Evolutionary conservation across 2,888 invertebrate genomes (phyloP).

Genomic region (Ellobium chinense): DNA sequence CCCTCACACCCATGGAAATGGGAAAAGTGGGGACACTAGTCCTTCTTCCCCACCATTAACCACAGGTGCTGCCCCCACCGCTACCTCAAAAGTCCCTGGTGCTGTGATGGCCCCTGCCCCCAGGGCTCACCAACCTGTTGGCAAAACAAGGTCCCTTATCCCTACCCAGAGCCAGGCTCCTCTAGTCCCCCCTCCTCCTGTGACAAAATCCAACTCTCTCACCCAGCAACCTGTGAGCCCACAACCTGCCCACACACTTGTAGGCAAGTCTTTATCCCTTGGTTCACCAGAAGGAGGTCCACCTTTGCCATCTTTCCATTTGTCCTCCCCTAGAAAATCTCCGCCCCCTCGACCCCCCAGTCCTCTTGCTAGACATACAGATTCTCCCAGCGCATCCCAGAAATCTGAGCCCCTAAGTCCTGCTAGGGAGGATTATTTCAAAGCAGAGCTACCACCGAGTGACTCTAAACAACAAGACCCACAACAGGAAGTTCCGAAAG

Average conservation of each 20-base stretch:
- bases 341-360: conserved; percentile 15
- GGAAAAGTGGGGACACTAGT: conserved; percentile 1
- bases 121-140: neutral
- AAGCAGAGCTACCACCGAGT: neutral
- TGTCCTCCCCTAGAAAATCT: neutral
- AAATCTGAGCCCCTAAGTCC: conserved; percentile 24
- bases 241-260: neutral
- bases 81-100: neutral
- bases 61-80: neutral
- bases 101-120: conserved; percentile 18
- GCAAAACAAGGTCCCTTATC: conserved; percentile 17
- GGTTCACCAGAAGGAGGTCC: neutral
- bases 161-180: neutral
- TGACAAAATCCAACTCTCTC: neutral
- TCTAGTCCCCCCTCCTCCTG: neutral
- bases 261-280: conserved; percentile 8
- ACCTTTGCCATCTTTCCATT: neutral
- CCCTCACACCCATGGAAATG: neutral
- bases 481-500: neutral
- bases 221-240: neutral
- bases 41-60: neutral
- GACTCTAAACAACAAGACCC: neutral
- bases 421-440: conserved; percentile 37
- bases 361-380: neutral
- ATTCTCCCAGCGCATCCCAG: neutral